phyloP scores from a whole-genome alignment of 2,797 vertebrate genomes.

The Gymnocypris eckloni region DNA sequence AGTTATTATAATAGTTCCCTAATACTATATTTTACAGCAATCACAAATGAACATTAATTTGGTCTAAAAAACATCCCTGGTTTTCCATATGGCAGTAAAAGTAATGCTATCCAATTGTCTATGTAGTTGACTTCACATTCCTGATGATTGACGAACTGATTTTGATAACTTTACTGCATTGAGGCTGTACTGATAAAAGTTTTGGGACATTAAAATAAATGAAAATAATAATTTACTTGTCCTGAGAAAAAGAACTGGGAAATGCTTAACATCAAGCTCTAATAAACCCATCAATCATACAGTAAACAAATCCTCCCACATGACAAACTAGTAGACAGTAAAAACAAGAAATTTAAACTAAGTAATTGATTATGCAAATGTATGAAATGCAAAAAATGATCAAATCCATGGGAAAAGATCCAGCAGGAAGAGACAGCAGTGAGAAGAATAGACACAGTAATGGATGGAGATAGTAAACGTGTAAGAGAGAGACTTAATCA shows the following conservation, averaged over 20 bases:
- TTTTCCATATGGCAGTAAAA: neutral
- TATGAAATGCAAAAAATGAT: slow-evolving; percentile 10
- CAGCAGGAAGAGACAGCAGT: neutral
- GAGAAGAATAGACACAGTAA: slow-evolving; percentile 1
- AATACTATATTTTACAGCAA: neutral
- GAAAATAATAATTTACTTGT: neutral
- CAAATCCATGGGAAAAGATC: neutral
- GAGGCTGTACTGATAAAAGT: neutral
- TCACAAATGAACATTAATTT: neutral
- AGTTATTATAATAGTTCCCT: no score
- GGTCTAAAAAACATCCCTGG: neutral
- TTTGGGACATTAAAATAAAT: neutral
- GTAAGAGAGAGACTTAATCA: slow-evolving; percentile 25
- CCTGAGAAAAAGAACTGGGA: neutral
- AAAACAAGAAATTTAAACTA: neutral
- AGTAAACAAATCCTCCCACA: slow-evolving; percentile 17
- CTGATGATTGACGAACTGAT: no score
- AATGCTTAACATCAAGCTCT: neutral
- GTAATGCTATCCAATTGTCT: neutral
- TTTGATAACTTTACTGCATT: neutral
- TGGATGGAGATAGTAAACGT: slow-evolving; percentile 26
- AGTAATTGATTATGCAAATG: slow-evolving; percentile 18
- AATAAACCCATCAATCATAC: neutral
- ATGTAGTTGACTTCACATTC: neutral
- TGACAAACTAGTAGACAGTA: neutral